Percentiles rank a stretch among this genome's conserved stretches.
Evolutionary conservation across 2,888 invertebrate species (phyloP).

Genomic region (Platerodrilus igneus): DNA sequence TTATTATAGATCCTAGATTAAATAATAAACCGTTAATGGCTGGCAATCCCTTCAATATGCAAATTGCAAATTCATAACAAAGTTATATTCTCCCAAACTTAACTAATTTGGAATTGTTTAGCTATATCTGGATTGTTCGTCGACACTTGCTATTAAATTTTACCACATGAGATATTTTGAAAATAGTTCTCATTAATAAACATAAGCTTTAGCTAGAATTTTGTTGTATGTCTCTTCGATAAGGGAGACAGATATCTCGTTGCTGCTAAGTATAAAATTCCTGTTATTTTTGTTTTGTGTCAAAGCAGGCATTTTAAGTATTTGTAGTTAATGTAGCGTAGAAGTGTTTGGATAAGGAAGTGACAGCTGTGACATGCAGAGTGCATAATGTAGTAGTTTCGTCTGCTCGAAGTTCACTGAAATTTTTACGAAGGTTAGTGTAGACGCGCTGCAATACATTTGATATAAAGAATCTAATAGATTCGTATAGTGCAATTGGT

Average conservation of each 20-base stretch:
- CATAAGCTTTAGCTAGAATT: constrained; percentile 4
- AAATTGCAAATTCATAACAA: constrained; percentile 19
- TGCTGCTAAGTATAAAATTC: too few relatives aligned
- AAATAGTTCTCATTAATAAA: constrained; percentile 16
- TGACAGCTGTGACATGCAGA: constrained; percentile 16
- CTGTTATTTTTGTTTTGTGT: too few relatives aligned
- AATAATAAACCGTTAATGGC: constrained; percentile 12
- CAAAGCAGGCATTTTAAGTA: constrained; percentile 9
- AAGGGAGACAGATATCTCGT: too few relatives aligned
- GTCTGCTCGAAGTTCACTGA: constrained; percentile 1
- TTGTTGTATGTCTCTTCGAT: too few relatives aligned
- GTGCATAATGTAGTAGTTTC: constrained; percentile 19
- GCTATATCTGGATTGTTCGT: constrained; percentile 14
- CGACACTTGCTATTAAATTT: constrained; percentile 13
- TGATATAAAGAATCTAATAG: too few relatives aligned
- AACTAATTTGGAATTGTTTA: constrained; percentile 16
- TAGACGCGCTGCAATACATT: too few relatives aligned
- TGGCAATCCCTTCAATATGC: constrained; percentile 13
- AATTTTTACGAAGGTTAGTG: constrained; percentile 9
- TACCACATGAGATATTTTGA: constrained; percentile 14
- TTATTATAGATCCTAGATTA: constrained; percentile 11
- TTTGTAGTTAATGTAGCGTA: constrained; percentile 17
- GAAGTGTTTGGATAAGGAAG: constrained; percentile 17
- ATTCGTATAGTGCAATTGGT: too few relatives aligned
- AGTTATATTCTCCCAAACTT: constrained; percentile 15